Evolutionary conservation across 2,113 vertebrate genomes (phyloP).

Genomic region (Carassius carassius): DNA sequence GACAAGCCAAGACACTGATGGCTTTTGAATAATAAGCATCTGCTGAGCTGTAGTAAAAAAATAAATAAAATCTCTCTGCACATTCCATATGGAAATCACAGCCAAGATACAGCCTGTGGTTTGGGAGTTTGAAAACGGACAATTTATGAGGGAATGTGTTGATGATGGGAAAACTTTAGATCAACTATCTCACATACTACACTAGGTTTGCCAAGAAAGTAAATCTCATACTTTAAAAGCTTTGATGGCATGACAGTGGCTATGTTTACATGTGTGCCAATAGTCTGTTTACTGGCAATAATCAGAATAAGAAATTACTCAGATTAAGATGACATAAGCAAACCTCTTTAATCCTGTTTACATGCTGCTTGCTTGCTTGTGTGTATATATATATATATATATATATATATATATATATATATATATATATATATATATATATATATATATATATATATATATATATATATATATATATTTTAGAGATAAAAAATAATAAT

Average conservation of each 20-base stretch:
- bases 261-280: not conserved
- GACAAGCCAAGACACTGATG: constrained; percentile 69
- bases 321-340: not conserved
- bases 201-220: not conserved
- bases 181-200: not conserved
- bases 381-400: no score
- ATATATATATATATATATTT: no score
- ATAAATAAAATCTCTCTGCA: not conserved
- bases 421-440: no score
- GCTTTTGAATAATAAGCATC: constrained; percentile 69
- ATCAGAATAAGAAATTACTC: not conserved
- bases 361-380: not conserved
- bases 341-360: not conserved
- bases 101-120: constrained; percentile 66
- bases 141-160: constrained; percentile 58
- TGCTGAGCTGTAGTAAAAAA: constrained; percentile 46
- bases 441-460: no score
- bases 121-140: constrained; percentile 7
- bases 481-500: no score
- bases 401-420: no score
- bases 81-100: constrained; percentile 64
- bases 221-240: not conserved
- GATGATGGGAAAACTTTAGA: constrained; percentile 20
- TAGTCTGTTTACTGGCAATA: not conserved
- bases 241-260: not conserved